phyloP scores from a whole-genome alignment of 2,888 invertebrate species.

The Heliconius ethilla region DNA sequence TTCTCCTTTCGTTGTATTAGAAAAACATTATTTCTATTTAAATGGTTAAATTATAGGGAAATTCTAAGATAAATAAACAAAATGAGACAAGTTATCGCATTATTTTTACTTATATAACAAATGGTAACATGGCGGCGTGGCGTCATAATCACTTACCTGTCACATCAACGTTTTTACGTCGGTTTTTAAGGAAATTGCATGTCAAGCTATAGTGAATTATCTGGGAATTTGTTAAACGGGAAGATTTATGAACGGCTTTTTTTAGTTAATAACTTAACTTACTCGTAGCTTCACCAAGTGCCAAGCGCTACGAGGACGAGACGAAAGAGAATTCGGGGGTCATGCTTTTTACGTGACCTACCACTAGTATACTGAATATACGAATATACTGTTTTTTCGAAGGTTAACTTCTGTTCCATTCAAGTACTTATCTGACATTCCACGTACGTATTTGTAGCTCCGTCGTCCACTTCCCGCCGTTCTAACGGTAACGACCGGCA shows the following conservation, averaged over 20 bases:
- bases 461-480: too few species aligned
- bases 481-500: too few species aligned
- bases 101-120: constrained; percentile 57
- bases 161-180: constrained; percentile 24
- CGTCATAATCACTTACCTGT: constrained; percentile 41
- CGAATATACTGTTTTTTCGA: too few species aligned
- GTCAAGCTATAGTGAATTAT: constrained; percentile 24
- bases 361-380: too few species aligned
- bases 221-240: not conserved
- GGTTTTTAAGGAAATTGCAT: constrained; percentile 23
- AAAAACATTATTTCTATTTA: not conserved
- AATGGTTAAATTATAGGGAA: constrained; percentile 40
- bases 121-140: constrained; percentile 42
- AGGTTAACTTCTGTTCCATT: too few species aligned
- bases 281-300: too few species aligned
- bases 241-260: constrained; percentile 6
- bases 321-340: too few species aligned
- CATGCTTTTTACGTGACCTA: too few species aligned
- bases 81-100: constrained; percentile 65
- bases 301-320: too few species aligned
- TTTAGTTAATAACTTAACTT: too few species aligned
- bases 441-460: too few species aligned
- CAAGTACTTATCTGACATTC: too few species aligned
- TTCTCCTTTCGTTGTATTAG: not conserved
- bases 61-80: constrained; percentile 52